Evolutionary conservation across 2,888 invertebrate genomes (phyloP).

Genomic region (Noctua fimbriata): DNA sequence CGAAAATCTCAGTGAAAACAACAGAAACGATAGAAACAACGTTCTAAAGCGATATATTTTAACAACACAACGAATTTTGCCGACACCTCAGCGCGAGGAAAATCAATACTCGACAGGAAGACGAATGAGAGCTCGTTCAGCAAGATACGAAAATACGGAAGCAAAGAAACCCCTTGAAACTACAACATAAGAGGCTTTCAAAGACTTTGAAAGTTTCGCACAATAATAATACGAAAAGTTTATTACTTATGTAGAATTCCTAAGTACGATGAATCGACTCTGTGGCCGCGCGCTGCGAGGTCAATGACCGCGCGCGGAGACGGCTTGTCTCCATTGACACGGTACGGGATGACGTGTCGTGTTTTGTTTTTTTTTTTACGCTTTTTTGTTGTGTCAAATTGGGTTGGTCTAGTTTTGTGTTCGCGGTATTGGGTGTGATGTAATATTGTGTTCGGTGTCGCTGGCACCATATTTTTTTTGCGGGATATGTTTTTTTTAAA

Average conservation of each 20-base stretch:
- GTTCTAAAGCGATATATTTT: constrained; percentile 46
- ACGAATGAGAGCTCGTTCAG: constrained; percentile 13
- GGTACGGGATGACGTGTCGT: constrained; percentile 54
- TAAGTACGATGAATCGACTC: constrained; percentile 65
- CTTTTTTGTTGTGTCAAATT: constrained; percentile 29
- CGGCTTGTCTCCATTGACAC: constrained; percentile 67
- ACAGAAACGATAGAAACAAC: constrained; percentile 13
- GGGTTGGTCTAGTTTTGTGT: constrained; percentile 19
- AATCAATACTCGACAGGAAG: constrained; percentile 61
- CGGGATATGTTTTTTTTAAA: background rate
- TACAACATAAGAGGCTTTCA: constrained; percentile 48
- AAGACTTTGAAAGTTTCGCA: constrained; percentile 57
- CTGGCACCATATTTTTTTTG: constrained; percentile 11
- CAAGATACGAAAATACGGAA: constrained; percentile 45
- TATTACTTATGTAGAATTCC: constrained; percentile 69
- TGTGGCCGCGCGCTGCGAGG: constrained; percentile 64
- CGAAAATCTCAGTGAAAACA: background rate
- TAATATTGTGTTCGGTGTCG: constrained; percentile 8
- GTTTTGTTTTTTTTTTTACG: constrained; percentile 32
- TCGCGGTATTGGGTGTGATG: constrained; percentile 29
- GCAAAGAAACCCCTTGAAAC: constrained; percentile 48
- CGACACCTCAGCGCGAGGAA: constrained; percentile 53
- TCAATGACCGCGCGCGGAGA: constrained; percentile 71
- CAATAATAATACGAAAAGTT: constrained; percentile 67
- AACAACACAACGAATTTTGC: constrained; percentile 37